Evolutionary conservation across 2,888 invertebrate genomes (phyloP), one percentile per base, ranked within the genome.

Genomic region (Periphyllus acericola): DNA sequence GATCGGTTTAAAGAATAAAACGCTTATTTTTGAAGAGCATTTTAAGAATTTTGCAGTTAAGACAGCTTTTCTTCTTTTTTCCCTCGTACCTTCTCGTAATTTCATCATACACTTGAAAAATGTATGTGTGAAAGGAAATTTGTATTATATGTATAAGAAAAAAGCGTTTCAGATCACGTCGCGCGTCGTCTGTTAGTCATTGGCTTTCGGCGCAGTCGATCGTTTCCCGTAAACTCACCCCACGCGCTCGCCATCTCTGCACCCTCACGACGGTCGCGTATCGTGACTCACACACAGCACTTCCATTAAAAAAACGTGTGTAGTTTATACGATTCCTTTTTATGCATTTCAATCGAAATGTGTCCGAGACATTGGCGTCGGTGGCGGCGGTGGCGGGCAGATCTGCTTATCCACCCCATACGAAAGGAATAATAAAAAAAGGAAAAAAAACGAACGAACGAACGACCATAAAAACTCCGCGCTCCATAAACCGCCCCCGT

Each of bases 401-500:
- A 83, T 29, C 74, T 72, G 72, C 46, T 71, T 83, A 72, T 74
- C 55, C 83, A 79, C 85, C 85, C 78, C 84, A 29, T 78, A 74
- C 40, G 46, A 32, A 74, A 40, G 29, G 25, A 78, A 32, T 68
- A 85, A n/a, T n/a, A 76, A 52, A 29, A 55, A 83, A n/a, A n/a
- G n/a, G n/a, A 34, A 72, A 46, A 14, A 52, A 34, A 52, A 82
- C 32, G 52, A 60, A 75, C 36, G 17, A 55, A 21, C 72, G 80
- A 81, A 81, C 79, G 79, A 32, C 60, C 81, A 81, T 81, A 87
- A 81, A 87, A 87, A 81, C 81, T 87, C 60, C 74, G 71, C 87
- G 87, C 87, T 81, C 87, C 87, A 87, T 87, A 87, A 87, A 87
- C 87, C 87, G 72, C 87, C 74, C 60, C 32, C 80, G 80, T 72